phyloP scores from a whole-genome alignment of 1,140 invertebrate species.

The Brachionus angularis region DNA sequence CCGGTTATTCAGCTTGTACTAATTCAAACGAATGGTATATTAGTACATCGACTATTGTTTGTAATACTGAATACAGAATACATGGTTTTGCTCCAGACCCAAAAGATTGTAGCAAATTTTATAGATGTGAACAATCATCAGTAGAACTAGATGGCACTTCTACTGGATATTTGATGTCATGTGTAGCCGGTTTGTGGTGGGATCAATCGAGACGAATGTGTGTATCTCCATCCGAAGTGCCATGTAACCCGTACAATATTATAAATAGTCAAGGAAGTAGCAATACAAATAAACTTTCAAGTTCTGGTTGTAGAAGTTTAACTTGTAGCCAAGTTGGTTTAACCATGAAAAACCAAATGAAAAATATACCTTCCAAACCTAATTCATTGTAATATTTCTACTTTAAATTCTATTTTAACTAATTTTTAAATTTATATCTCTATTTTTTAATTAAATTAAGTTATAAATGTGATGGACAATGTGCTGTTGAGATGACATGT shows the following conservation, averaged over 20 bases:
- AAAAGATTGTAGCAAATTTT: conserved; percentile 44
- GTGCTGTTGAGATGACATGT: conserved; percentile 33
- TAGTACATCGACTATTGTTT: conserved; percentile 1
- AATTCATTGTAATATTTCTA: conserved; percentile 16
- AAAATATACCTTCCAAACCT: conserved; percentile 7
- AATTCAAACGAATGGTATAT: conserved; percentile 25
- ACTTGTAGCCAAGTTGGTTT: conserved; percentile 37
- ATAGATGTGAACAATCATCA: conserved; percentile 7
- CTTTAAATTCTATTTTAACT: not conserved
- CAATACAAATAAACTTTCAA: not conserved
- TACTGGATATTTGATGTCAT: conserved; percentile 14
- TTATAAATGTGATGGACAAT: conserved; percentile 44
- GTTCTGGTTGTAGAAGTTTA: not conserved
- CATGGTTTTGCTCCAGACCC: conserved; percentile 41
- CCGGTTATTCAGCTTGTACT: conserved; percentile 25
- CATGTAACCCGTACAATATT: conserved; percentile 37
- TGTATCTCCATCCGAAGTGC: conserved; percentile 26
- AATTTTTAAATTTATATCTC: not conserved
- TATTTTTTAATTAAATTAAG: not conserved
- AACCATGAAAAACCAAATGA: conserved; percentile 25
- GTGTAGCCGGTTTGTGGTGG: conserved; percentile 41
- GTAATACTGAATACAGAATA: conserved; percentile 2
- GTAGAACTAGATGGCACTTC: not conserved
- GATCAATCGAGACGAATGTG: conserved; percentile 39
- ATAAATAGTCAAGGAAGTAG: conserved; percentile 1